These are phyloP conservation scores for Dicyrtoma fusca DNA, from an alignment of 2,888 invertebrate species.

Conservation along the genomic window DNA sequence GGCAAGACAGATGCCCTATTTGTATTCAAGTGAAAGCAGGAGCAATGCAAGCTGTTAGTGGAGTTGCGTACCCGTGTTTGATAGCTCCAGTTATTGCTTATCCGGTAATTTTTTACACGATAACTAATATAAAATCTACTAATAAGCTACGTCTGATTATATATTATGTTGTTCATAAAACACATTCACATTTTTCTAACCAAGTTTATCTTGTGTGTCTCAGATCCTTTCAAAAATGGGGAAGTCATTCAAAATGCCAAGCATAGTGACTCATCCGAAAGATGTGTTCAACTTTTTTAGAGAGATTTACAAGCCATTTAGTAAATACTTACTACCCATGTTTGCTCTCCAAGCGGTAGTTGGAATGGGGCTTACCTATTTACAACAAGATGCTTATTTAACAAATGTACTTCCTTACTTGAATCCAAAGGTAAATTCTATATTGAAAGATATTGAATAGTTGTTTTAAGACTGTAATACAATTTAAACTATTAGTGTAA, in stretches of 20 bases:
- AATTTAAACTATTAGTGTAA: too few species aligned
- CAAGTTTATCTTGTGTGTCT: background rate
- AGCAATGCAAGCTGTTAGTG: conserved; percentile 64
- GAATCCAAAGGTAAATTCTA: too few species aligned
- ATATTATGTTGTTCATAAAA: background rate
- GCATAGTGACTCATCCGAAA: conserved; percentile 58
- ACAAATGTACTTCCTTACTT: conserved; percentile 9
- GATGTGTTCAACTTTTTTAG: conserved; percentile 66
- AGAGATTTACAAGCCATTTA: conserved; percentile 37
- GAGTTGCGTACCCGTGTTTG: conserved; percentile 67
- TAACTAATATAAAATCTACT: conserved; percentile 35
- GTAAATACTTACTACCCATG: conserved; percentile 18
- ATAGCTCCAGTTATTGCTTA: conserved; percentile 67
- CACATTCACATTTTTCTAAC: too few species aligned
- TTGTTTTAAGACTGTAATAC: too few species aligned
- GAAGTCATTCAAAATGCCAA: conserved; percentile 20
- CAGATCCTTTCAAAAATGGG: conserved; percentile 16
- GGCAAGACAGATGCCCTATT: conserved; percentile 67
- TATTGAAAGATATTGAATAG: too few species aligned
- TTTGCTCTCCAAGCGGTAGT: conserved; percentile 43
- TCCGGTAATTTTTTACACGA: conserved; percentile 62
- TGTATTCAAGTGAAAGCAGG: conserved; percentile 69
- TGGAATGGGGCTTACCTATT: conserved; percentile 50
- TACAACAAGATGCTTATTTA: conserved; percentile 42
- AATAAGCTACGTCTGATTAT: background rate